Conservation (phyloP, 1,140 invertebrate genomes). For the Asbolus verrucosus region DNA sequence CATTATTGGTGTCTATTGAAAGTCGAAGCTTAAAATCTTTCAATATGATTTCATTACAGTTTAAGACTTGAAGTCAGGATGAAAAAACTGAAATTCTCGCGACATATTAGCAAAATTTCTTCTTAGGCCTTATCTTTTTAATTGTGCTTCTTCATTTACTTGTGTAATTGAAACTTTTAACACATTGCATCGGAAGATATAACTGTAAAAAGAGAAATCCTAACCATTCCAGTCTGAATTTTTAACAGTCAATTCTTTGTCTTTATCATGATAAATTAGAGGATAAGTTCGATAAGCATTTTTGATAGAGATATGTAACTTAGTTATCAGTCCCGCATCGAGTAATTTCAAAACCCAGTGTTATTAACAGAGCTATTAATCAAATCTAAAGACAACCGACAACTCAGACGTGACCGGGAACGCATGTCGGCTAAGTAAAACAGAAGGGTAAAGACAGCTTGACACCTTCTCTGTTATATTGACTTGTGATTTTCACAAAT, state of each 20-base stretch:
- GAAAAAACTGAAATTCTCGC: no score
- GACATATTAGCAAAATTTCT: no score
- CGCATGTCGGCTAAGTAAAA: conserved; percentile 52
- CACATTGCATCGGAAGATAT: neutral
- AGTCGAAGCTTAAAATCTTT: no score
- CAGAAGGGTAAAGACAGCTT: conserved; percentile 55
- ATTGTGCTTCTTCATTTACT: no score
- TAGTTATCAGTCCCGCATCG: conserved; percentile 51
- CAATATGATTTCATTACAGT: no score
- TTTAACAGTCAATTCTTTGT: neutral
- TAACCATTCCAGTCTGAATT: neutral
- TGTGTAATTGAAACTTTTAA: no score
- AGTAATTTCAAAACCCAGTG: conserved; percentile 50
- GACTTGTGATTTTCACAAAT: conserved; percentile 43
- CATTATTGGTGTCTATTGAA: no score
- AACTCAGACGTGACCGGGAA: conserved; percentile 50
- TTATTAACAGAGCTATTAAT: conserved; percentile 58
- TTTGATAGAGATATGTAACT: conserved; percentile 48
- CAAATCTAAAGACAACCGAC: conserved; percentile 56
- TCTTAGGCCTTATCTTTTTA: no score
- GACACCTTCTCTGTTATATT: conserved; percentile 51
- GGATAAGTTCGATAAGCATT: conserved; percentile 43
- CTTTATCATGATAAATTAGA: conserved; percentile 42
- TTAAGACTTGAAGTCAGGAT: no score
- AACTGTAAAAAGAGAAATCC: no score